Evolutionary conservation across 1,140 invertebrate genomes (phyloP).

Genomic region (Augochlora pura): DNA sequence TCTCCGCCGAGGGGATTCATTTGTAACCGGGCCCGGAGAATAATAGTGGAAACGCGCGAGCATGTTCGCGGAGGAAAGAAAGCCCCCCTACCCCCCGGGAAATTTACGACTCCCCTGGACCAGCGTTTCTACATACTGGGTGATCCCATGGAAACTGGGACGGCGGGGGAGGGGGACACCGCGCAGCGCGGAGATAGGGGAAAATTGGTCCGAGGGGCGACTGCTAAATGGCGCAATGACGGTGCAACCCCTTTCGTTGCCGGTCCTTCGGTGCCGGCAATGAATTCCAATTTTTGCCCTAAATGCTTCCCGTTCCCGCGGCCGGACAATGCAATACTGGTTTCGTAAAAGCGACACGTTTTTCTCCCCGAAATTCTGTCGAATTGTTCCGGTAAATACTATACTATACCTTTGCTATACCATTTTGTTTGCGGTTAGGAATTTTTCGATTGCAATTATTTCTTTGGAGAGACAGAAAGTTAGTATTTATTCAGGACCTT

Average conservation of each 20-base stretch:
- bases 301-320: no score
- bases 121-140: not conserved
- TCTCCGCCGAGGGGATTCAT: slow-evolving; percentile 19
- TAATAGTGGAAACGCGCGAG: slow-evolving; percentile 23
- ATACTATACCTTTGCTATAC: no score
- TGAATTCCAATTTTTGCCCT: not conserved
- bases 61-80: not conserved
- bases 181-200: slow-evolving; percentile 1
- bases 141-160: not conserved
- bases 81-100: not conserved
- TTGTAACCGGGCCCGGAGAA: slow-evolving; percentile 9
- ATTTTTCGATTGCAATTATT: no score
- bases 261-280: not conserved
- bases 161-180: no score
- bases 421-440: no score
- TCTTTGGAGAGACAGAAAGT: no score
- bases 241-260: not conserved
- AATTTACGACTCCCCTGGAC: slow-evolving; percentile 18
- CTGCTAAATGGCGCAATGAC: slow-evolving; percentile 4
- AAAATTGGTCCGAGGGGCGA: slow-evolving; percentile 10
- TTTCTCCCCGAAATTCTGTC: no score
- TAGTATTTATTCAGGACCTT: no score
- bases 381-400: no score
- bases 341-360: no score
- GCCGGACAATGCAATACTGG: no score